These are phyloP conservation scores for Steatocranus sp. DNA, from an alignment of 2,797 vertebrate species.

Conservation along the genomic window DNA sequence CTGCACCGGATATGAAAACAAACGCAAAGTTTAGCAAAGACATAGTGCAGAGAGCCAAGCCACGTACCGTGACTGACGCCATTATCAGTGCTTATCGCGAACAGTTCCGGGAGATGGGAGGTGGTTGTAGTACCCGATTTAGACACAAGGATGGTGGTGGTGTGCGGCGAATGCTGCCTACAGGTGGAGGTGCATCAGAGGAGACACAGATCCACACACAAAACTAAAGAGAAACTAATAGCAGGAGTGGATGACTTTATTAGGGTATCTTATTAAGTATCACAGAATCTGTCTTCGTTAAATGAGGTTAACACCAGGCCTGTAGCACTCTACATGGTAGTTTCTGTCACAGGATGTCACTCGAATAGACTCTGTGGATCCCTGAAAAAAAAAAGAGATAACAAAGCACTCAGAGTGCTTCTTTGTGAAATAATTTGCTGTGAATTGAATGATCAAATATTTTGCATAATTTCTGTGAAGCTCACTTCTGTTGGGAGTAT, in stretches of 20 bases:
- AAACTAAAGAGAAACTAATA: neutral
- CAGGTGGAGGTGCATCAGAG: neutral
- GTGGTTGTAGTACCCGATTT: neutral
- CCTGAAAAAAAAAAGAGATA: constrained; percentile 69
- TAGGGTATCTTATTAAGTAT: neutral
- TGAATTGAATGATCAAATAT: neutral
- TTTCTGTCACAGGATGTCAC: constrained; percentile 83
- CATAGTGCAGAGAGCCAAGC: constrained; percentile 59
- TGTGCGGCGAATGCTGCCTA: neutral
- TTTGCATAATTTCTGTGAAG: neutral
- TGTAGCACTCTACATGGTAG: constrained; percentile 86
- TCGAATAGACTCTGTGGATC: constrained; percentile 85
- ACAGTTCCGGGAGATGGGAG: constrained; percentile 47
- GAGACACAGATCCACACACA: neutral
- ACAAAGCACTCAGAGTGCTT: neutral
- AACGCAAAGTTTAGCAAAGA: constrained; percentile 79
- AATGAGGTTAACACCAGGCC: constrained; percentile 72
- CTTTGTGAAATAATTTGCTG: neutral
- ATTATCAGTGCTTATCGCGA: constrained; percentile 50
- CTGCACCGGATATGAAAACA: constrained; percentile 82
- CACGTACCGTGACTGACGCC: constrained; percentile 65
- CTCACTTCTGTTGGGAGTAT: constrained; percentile 85
- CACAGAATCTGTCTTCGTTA: neutral
- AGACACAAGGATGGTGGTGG: constrained; percentile 16
- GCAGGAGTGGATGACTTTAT: neutral